Evolutionary conservation across 2,797 vertebrate species (phyloP), one percentile per base, ranked within the genome.

Genomic region (Rhinichthys osculus): DNA sequence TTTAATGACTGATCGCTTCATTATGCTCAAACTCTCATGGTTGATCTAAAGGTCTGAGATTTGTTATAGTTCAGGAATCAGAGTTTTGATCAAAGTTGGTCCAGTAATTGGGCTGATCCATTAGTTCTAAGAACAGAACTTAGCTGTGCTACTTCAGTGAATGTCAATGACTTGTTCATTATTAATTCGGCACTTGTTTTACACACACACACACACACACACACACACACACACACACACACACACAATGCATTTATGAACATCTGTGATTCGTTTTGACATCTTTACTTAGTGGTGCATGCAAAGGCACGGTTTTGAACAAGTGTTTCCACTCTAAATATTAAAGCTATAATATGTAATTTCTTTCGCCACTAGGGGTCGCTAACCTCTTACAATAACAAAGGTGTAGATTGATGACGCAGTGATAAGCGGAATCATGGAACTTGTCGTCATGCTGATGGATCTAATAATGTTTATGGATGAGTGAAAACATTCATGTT

Each of bases 1-100:
- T 35, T 80, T 80, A n/a, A 66, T 80, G 77, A 80, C 77, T 30
- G 54, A 72, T 85, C 38, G 79, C 40, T 72, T 85, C 76, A 72
- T 85, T 79, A 85, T 79, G 27, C 76, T 71, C 66, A 78, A 33
- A 79, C 76, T 35, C 54, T 21, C 84, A 44, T 40, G 67, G 17
- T 7, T 73, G 6, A 64, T 80, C 33, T 77, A 59, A 50, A 70
- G 30, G 66, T 71, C 23, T 52, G 30, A 38, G 57, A 66, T 83
- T 64, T 85, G 67, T 40, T 64, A 10, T 71, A 70, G 64, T 64
- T n/a, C 19, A 71, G 52, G 27, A 85, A 59, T n/a, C 1, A 78
- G 11, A 70, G 72, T 84, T 84, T 78, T 69, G 76, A 70, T 84
- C 74, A 79, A 47, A 78, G 76, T 62, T 72, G 14, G 62, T 78